Conservation (phyloP, 2,888 invertebrate genomes). For the Lepetodrilus schrolli region DNA sequence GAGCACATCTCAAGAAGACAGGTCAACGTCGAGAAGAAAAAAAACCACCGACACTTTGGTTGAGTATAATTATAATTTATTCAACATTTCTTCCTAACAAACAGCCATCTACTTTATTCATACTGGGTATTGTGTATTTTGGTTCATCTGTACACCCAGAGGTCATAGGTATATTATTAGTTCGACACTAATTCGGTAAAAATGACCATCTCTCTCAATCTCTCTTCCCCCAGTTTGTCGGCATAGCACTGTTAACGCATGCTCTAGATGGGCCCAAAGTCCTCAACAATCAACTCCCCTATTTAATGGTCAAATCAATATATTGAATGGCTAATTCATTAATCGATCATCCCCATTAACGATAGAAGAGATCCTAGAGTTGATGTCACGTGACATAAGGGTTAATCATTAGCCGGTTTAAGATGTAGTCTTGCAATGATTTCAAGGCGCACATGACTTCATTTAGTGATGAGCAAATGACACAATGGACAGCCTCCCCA, state of each 20-base stretch:
- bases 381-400: conserved; percentile 1
- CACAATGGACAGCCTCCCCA: too few relatives aligned
- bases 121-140: conserved; percentile 19
- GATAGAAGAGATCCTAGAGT: background rate
- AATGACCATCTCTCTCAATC: background rate
- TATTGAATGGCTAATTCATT: conserved; percentile 18
- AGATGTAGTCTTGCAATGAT: background rate
- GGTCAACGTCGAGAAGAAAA: background rate
- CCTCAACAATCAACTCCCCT: background rate
- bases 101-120: conserved; percentile 25
- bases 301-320: conserved; percentile 15
- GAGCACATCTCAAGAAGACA: too few relatives aligned
- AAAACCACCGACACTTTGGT: background rate
- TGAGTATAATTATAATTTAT: conserved; percentile 30
- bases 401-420: background rate
- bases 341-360: background rate
- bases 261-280: background rate
- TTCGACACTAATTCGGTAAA: too few relatives aligned
- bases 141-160: background rate
- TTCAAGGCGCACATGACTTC: conserved; percentile 9
- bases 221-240: background rate
- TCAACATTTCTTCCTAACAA: conserved; percentile 28
- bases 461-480: too few relatives aligned
- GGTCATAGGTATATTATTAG: background rate
- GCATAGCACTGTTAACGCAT: background rate